Evolutionary conservation across 2,113 vertebrate genomes (phyloP).

Genomic region (Circaetus cinerascens): DNA sequence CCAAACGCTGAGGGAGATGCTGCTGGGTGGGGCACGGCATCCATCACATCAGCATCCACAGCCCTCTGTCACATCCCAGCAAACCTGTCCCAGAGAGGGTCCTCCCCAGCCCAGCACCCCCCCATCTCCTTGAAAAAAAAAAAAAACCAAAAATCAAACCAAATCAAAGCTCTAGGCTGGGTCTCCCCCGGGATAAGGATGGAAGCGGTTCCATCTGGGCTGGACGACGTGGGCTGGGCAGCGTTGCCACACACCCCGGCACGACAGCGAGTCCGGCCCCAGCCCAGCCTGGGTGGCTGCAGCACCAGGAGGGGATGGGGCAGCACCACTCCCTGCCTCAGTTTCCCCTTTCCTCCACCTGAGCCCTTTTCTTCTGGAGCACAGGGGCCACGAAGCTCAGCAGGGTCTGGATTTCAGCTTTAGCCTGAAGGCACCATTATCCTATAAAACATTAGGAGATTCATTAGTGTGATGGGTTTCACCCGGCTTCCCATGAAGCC

Average conservation of each 20-base stretch:
- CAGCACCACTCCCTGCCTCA: not conserved
- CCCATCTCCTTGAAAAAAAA: rapidly evolving
- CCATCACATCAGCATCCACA: not conserved
- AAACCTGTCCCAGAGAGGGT: not conserved
- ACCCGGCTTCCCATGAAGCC: not conserved
- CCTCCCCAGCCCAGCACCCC: not conserved
- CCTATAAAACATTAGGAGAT: not conserved
- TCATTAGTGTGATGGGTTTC: not conserved
- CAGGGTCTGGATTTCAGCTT: not conserved
- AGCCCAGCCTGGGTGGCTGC: not conserved
- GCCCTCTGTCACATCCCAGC: not conserved
- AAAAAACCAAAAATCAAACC: not conserved
- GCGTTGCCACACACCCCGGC: not conserved
- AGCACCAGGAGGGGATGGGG: not conserved
- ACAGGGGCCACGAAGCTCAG: not conserved
- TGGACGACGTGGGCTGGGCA: not conserved
- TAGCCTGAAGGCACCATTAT: not conserved
- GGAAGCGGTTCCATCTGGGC: not conserved
- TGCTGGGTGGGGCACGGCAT: not conserved
- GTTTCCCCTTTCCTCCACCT: not conserved
- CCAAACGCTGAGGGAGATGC: not conserved
- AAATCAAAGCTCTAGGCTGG: not conserved
- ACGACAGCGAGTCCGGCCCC: not conserved
- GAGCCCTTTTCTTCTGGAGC: not conserved
- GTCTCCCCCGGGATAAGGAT: not conserved